Conservation (phyloP, 2,113 vertebrate genomes). For the Rallus limicola region DNA sequence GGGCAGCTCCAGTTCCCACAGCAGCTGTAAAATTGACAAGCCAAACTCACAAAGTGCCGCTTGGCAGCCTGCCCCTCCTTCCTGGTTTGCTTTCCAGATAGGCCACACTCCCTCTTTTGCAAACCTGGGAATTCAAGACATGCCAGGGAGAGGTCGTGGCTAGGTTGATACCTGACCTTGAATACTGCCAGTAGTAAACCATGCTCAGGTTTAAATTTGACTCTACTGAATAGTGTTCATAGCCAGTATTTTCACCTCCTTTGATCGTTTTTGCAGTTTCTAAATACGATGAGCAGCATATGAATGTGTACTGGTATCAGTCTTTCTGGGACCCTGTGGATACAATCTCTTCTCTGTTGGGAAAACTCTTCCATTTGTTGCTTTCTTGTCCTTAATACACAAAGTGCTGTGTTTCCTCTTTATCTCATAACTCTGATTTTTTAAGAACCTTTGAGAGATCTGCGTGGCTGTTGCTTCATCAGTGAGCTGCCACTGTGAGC, state of each 20-base stretch:
- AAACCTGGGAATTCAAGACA: neutral
- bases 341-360: neutral
- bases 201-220: neutral
- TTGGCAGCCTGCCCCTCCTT: neutral
- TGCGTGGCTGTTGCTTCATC: neutral
- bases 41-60: neutral
- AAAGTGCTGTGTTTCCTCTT: neutral
- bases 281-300: neutral
- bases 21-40: neutral
- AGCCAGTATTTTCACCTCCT: neutral
- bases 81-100: neutral
- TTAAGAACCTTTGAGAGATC: neutral
- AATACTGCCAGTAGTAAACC: neutral
- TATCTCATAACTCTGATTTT: neutral
- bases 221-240: neutral
- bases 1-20: neutral
- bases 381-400: neutral
- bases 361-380: neutral
- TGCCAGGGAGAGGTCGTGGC: neutral
- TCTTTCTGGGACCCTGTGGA: neutral
- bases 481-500: neutral
- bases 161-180: neutral
- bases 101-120: neutral
- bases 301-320: neutral
- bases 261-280: neutral